These are phyloP conservation scores for Petrocephalus zakoni DNA, from an alignment of 2,113 vertebrate genomes.

Conservation along the genomic window DNA sequence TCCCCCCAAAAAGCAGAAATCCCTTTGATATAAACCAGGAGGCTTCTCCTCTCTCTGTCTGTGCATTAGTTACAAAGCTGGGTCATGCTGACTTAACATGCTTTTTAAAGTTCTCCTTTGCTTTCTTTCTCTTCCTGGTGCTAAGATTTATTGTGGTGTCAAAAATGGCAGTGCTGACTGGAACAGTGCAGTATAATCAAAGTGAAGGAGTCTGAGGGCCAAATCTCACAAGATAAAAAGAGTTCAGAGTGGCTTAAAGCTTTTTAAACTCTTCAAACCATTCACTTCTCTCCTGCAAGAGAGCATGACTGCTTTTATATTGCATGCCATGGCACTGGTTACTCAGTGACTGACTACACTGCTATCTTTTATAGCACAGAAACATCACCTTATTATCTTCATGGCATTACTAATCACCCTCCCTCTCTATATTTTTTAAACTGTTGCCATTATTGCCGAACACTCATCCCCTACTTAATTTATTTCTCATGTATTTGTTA, in stretches of 20 bases:
- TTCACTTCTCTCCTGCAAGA: neutral
- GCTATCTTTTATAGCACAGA: neutral
- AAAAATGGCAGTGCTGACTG: neutral
- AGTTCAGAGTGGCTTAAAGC: neutral
- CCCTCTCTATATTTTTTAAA: neutral
- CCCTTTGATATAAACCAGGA: constrained; percentile 4
- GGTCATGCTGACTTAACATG: constrained; percentile 14
- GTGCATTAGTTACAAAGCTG: neutral
- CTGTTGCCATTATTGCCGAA: neutral
- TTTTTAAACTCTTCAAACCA: neutral
- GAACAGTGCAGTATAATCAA: neutral
- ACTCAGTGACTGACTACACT: neutral
- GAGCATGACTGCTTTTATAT: neutral
- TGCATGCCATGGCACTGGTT: neutral
- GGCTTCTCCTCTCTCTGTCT: neutral
- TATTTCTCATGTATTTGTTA: neutral
- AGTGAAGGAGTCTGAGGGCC: neutral
- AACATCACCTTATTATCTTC: neutral
- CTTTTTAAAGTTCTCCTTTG: constrained; percentile 2
- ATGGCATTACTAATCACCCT: neutral
- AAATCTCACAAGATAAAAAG: neutral
- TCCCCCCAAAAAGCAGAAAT: neutral
- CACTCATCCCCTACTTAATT: neutral
- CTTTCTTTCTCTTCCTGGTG: neutral
- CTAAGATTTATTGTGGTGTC: neutral